Evolutionary conservation across 2,113 vertebrate genomes (phyloP).

Genomic region (Potamarius usumacintae): DNA sequence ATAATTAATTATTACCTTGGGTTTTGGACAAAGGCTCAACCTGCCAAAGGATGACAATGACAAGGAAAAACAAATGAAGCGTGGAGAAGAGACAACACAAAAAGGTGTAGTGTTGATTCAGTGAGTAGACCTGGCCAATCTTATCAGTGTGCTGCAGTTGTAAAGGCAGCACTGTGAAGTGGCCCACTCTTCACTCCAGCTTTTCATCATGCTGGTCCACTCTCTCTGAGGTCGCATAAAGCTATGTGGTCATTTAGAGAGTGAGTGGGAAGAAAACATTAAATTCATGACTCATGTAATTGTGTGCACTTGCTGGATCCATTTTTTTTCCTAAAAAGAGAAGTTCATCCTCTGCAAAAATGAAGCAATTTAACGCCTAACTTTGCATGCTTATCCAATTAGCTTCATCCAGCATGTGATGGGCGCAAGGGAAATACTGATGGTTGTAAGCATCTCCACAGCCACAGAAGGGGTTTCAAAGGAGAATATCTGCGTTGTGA

Average conservation of each 20-base stretch:
- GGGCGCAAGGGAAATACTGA: slow-evolving; percentile 64
- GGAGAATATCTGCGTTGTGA: neutral
- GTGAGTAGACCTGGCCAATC: slow-evolving; percentile 18
- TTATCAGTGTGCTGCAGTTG: slow-evolving; percentile 40
- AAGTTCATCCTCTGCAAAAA: slow-evolving; percentile 63
- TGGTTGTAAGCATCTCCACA: slow-evolving; percentile 50
- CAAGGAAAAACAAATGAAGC: slow-evolving; percentile 42
- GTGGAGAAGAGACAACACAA: slow-evolving; percentile 10
- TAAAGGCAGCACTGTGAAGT: slow-evolving; percentile 31
- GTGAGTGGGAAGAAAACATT: slow-evolving; percentile 71
- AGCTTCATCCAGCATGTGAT: slow-evolving; percentile 72
- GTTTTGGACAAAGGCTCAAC: slow-evolving; percentile 38
- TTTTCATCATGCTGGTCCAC: slow-evolving; percentile 35
- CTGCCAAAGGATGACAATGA: slow-evolving; percentile 41
- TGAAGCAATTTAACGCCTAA: slow-evolving; percentile 72
- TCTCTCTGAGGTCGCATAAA: slow-evolving; percentile 35
- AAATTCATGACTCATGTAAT: slow-evolving; percentile 75
- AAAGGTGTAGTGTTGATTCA: slow-evolving; percentile 34
- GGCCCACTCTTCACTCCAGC: slow-evolving; percentile 14
- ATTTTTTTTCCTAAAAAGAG: slow-evolving; percentile 67
- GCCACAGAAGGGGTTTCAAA: slow-evolving; percentile 1
- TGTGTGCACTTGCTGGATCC: slow-evolving; percentile 66
- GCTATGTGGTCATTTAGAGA: slow-evolving; percentile 63
- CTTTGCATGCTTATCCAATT: slow-evolving; percentile 76
- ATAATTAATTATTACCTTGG: slow-evolving; percentile 69